These are phyloP conservation scores for Notamacropus eugenii DNA, from an alignment of 2,797 vertebrate species.

Conservation along the genomic window DNA sequence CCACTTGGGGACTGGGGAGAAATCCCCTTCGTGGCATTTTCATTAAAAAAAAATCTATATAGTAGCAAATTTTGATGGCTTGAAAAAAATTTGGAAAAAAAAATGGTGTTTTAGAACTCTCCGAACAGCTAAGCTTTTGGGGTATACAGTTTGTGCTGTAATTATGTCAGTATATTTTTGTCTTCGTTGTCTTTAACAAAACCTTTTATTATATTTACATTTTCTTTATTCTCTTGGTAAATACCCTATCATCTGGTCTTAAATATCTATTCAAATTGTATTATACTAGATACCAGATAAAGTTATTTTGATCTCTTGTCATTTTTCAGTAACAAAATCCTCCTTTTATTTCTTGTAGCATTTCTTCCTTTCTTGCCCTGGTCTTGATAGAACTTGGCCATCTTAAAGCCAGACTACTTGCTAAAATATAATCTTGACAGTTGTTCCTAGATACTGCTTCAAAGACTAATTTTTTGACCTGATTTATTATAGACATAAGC, in stretches of 20 bases:
- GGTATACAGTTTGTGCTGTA: neutral
- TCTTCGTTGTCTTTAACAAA: neutral
- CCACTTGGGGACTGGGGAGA: neutral
- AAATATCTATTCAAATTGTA: neutral
- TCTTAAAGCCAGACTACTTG: neutral
- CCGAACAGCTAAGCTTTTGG: neutral
- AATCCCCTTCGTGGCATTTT: slow-evolving; percentile 47
- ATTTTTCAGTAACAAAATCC: neutral
- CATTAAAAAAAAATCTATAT: slow-evolving; percentile 45
- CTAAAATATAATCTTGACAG: neutral
- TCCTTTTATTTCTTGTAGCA: neutral
- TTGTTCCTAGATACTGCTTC: neutral
- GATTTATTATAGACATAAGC: neutral
- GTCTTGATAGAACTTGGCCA: neutral
- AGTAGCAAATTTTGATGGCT: slow-evolving; percentile 50
- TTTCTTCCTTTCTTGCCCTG: neutral
- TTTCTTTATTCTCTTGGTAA: neutral
- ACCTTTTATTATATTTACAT: neutral
- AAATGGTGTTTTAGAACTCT: slow-evolving; percentile 12
- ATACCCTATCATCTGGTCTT: neutral
- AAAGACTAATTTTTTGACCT: neutral
- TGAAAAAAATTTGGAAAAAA: slow-evolving; percentile 43
- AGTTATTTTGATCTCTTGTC: neutral
- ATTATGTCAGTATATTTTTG: neutral
- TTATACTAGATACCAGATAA: neutral